phyloP scores from a whole-genome alignment of 2,113 vertebrate genomes.

The Suricata suricatta region DNA sequence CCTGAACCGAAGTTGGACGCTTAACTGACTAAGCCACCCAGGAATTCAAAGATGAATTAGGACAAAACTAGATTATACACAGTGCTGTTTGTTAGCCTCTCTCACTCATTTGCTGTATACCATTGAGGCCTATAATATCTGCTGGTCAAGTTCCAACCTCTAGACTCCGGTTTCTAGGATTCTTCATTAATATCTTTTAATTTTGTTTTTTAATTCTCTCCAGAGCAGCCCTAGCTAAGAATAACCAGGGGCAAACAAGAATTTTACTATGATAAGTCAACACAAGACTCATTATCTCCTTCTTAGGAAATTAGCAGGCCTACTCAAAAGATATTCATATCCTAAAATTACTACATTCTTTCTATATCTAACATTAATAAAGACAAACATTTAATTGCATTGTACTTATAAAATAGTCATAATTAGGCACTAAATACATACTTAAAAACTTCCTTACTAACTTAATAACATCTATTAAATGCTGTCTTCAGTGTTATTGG shows the following conservation, averaged over 20 bases:
- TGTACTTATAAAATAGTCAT: background rate
- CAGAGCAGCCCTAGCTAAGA: background rate
- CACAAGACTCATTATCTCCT: background rate
- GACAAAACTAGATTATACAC: background rate
- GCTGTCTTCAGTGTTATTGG: background rate
- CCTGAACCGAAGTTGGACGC: too few species aligned
- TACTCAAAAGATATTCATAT: background rate
- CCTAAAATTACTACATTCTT: conserved; percentile 2
- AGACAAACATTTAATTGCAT: background rate
- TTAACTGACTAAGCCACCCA: too few species aligned
- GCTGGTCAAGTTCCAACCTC: background rate
- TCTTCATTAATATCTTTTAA: background rate
- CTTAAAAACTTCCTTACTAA: background rate
- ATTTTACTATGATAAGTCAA: conserved; percentile 18
- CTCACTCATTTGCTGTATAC: background rate
- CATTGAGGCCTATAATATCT: background rate
- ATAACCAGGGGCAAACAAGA: conserved; percentile 31
- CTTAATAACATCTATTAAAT: background rate
- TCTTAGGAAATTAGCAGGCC: background rate
- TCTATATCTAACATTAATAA: background rate
- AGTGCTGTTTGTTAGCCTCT: background rate
- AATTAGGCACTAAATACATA: conserved; percentile 13
- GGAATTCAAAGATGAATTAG: background rate
- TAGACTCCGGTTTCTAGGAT: background rate
- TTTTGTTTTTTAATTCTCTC: conserved; percentile 28